Conservation (phyloP, 2,888 invertebrate genomes). For the Drosophila neoperkinsi region DNA sequence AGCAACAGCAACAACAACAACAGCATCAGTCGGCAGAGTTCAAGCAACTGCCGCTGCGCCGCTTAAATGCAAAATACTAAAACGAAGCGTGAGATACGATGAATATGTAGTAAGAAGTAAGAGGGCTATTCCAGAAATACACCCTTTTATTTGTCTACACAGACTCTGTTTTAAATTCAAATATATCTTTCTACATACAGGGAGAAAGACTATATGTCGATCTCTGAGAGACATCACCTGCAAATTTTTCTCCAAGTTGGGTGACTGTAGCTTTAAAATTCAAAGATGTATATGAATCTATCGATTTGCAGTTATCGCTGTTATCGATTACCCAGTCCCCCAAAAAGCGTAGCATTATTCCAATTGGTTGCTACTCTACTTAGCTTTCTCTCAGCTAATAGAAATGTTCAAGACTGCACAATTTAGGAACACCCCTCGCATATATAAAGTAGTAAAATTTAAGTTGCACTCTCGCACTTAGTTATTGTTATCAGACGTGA, state of each 20-base stretch:
- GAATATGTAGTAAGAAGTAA: not conserved
- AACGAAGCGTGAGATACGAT: conserved; percentile 56
- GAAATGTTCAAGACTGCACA: not conserved
- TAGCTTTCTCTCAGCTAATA: not conserved
- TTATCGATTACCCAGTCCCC: not conserved
- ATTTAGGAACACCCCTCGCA: not conserved
- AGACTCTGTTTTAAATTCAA: not conserved
- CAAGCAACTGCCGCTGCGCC: conserved; percentile 44
- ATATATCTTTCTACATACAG: no score
- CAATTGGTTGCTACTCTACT: not conserved
- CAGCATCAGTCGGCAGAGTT: conserved; percentile 41
- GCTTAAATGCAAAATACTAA: conserved; percentile 54
- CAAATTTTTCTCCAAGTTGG: not conserved
- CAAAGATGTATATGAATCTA: not conserved
- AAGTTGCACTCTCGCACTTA: conserved; percentile 23
- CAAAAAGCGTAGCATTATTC: not conserved
- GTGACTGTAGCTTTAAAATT: not conserved
- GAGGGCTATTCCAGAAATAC: not conserved
- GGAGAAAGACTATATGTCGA: no score
- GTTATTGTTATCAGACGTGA: conserved; percentile 65
- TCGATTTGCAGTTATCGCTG: not conserved
- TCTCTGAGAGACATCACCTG: not conserved
- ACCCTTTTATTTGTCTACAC: not conserved
- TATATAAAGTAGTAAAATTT: conserved; percentile 13
- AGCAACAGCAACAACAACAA: conserved; percentile 15